Evolutionary conservation across 2,113 vertebrate genomes (phyloP).

Genomic region (Coptodon bakossiorum): DNA sequence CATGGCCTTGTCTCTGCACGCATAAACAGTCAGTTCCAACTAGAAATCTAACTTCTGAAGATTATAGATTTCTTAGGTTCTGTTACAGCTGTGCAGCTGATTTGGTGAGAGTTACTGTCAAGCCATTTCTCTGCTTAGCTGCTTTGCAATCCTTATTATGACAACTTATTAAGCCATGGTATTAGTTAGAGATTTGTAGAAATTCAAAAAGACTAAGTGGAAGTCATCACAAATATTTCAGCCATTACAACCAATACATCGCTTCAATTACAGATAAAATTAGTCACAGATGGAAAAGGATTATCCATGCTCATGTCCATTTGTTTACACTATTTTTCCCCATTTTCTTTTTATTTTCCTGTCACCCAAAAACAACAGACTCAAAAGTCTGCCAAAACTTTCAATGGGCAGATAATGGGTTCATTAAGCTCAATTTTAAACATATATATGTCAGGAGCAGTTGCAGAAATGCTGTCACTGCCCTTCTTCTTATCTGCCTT

Average conservation of each 20-base stretch:
- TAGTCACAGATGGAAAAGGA: neutral
- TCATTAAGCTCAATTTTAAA: neutral
- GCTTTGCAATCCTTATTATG: conserved; percentile 8
- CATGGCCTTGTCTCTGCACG: neutral
- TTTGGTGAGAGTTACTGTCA: neutral
- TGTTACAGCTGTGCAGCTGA: neutral
- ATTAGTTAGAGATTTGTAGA: neutral
- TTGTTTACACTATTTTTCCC: neutral
- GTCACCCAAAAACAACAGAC: neutral
- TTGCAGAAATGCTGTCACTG: neutral
- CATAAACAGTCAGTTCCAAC: neutral
- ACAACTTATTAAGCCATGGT: neutral
- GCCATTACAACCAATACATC: neutral
- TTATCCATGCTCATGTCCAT: neutral
- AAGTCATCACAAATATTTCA: neutral
- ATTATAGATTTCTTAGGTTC: neutral
- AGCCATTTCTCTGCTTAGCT: neutral
- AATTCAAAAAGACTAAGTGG: conserved; percentile 4
- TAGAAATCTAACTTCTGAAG: neutral
- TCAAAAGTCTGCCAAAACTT: neutral
- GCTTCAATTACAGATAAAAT: neutral
- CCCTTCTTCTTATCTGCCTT: conserved; percentile 20
- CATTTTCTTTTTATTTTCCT: neutral
- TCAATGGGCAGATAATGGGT: neutral
- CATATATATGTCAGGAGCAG: conserved; percentile 3